Evolutionary conservation across 2,113 vertebrate species (phyloP).

Genomic region (Bos javanicus): DNA sequence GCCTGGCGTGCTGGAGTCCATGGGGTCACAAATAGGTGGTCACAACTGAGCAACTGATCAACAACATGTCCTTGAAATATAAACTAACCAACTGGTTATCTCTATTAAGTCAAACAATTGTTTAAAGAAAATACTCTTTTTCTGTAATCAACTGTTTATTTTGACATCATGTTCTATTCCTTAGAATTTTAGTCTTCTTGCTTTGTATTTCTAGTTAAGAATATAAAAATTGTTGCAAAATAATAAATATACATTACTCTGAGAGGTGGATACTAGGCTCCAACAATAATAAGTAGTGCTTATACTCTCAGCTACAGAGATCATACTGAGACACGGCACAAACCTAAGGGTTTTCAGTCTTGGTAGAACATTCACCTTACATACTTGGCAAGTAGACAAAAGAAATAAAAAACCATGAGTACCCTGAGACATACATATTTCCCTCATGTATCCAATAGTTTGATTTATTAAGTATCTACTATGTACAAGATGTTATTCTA

Average conservation of each 20-base stretch:
- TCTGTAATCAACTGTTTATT: background rate
- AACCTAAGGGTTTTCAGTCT: background rate
- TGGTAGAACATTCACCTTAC: background rate
- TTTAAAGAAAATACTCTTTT: background rate
- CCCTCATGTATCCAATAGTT: background rate
- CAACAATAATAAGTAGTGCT: background rate
- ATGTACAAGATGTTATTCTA: background rate
- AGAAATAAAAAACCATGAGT: background rate
- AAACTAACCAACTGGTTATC: background rate
- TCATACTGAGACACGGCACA: background rate
- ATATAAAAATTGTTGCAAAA: background rate
- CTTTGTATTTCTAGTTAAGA: background rate
- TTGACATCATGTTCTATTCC: background rate
- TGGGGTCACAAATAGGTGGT: background rate
- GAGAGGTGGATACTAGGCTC: background rate
- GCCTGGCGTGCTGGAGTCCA: background rate
- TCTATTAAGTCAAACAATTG: background rate
- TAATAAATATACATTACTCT: background rate
- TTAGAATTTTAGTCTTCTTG: background rate
- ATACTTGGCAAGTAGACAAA: background rate
- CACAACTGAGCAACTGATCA: background rate
- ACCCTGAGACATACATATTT: background rate
- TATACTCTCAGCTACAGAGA: background rate
- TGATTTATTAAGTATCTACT: background rate
- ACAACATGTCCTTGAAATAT: background rate